Base-by-base conservation (phyloP, 2,888 invertebrate species). In the Pheosia gnoma region DNA sequence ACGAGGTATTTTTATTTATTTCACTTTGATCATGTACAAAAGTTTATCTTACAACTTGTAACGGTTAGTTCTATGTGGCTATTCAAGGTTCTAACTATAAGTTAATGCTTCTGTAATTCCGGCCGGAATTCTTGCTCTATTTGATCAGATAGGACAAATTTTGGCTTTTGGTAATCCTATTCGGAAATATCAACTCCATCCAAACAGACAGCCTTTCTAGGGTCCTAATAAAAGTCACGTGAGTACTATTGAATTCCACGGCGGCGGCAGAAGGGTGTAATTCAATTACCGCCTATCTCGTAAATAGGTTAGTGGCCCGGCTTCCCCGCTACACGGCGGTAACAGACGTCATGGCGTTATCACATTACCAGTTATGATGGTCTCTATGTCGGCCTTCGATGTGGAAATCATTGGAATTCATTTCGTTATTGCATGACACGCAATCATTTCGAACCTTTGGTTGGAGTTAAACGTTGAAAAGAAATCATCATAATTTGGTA, bases 231-330 rank as follows among this genome's bases (percentile, higher is more conserved):
- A 57, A 67, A 59, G 58, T 63, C 68, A 64, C 66, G 57, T 65
- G 66, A 61, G 64, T 52, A 62, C 65, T 59, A 69, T 70, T 68
- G 66, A 59, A 64, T 77, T 74, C 70, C 65, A 74, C 71, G 73
- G 74, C 71, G 73, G 72, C 81, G 83, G 66, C 63, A 67, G 74
- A 76, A 59, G 72, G 75, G 78, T 66, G 74, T 89, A 88, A 89
- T 88, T 86, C 77, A 86, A 89, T 89, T 89, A 87, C 83, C 80
- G 80, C 81, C 74, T 73, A 70, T 70, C 77, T 83, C 81, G 83
- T 87, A 86, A 88, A 88, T 87, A 86, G 87, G 88, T 88, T 89
- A 88, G 83, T 86, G 82, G 85, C 86, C 84, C 81, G 86, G 83
- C 86, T 85, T 84, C 84, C 79, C 81, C 73, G 71, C 76, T 75